phyloP scores from a whole-genome alignment of 1,140 invertebrate species.

The Meloidogyne chitwoodi region DNA sequence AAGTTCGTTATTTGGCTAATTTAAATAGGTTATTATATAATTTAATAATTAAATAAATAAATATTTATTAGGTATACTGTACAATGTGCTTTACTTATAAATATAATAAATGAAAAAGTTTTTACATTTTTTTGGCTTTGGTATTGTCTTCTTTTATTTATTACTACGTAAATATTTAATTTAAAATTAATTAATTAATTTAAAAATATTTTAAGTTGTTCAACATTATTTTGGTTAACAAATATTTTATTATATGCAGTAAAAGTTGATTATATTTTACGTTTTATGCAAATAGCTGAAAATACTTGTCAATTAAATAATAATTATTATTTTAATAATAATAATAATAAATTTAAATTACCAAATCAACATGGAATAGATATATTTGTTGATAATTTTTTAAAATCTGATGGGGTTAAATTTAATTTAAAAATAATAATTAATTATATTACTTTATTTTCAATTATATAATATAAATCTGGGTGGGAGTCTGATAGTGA shows the following conservation, averaged over 20 bases:
- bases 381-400: conserved; percentile 62
- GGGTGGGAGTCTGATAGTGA: too few relatives aligned
- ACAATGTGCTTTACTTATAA: conserved; percentile 59
- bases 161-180: conserved; percentile 46
- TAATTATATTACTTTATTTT: too few relatives aligned
- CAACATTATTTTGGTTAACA: conserved; percentile 54
- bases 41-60: not conserved
- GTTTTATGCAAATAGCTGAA: conserved; percentile 59
- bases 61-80: conserved; percentile 48
- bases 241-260: conserved; percentile 47
- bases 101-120: conserved; percentile 59
- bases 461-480: too few relatives aligned
- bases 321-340: not conserved
- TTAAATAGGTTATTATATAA: conserved; percentile 42
- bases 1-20: conserved; percentile 62
- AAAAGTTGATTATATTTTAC: conserved; percentile 55
- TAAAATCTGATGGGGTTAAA: conserved; percentile 63
- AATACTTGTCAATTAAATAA: conserved; percentile 11
- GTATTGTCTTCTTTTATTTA: conserved; percentile 54
- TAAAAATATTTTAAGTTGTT: conserved; percentile 36
- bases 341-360: not conserved
- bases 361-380: conserved; percentile 26
- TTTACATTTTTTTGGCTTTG: conserved; percentile 59
- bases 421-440: too few relatives aligned
- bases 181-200: not conserved